These are phyloP conservation scores for Allophyes oxyacanthae DNA, from an alignment of 2,888 invertebrate species.

Conservation along the genomic window DNA sequence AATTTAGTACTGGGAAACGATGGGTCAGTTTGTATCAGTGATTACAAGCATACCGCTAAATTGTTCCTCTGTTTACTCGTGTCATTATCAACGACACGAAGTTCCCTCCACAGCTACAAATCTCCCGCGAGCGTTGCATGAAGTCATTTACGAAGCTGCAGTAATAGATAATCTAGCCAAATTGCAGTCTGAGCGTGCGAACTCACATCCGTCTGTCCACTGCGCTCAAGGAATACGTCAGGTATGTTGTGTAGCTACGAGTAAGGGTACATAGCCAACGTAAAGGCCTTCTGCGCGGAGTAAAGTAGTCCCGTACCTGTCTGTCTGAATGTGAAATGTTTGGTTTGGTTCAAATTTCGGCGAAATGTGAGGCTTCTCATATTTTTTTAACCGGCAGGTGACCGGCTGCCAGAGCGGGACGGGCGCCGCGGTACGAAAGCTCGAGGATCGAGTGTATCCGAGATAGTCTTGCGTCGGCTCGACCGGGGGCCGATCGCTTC, in stretches of 20 bases:
- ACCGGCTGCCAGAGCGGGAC: constrained; percentile 81
- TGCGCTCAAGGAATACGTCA: constrained; percentile 15
- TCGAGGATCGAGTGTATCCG: constrained; percentile 69
- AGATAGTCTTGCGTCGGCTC: constrained; percentile 83
- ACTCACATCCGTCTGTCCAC: constrained; percentile 48
- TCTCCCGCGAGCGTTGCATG: constrained; percentile 58
- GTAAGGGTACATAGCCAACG: constrained; percentile 22
- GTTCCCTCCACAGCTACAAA: constrained; percentile 45
- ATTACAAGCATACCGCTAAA: constrained; percentile 79
- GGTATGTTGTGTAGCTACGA: constrained; percentile 16
- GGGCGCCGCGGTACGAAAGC: constrained; percentile 73
- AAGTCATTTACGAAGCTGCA: constrained; percentile 73
- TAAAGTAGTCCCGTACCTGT: constrained; percentile 73
- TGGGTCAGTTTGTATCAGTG: constrained; percentile 75
- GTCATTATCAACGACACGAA: constrained; percentile 70
- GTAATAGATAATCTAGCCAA: constrained; percentile 78
- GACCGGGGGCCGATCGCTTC: constrained; percentile 72
- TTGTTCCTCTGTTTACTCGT: constrained; percentile 74
- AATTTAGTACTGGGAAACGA: constrained; percentile 71
- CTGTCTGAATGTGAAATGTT: constrained; percentile 70
- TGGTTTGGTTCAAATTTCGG: constrained; percentile 81
- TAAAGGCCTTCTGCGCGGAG: constrained; percentile 34
- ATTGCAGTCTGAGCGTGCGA: constrained; percentile 73
- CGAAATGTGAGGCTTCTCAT: constrained; percentile 82
- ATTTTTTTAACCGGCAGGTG: constrained; percentile 83